Conservation (phyloP, 2,797 vertebrate species). For the Pseudochaenichthys georgianus region DNA sequence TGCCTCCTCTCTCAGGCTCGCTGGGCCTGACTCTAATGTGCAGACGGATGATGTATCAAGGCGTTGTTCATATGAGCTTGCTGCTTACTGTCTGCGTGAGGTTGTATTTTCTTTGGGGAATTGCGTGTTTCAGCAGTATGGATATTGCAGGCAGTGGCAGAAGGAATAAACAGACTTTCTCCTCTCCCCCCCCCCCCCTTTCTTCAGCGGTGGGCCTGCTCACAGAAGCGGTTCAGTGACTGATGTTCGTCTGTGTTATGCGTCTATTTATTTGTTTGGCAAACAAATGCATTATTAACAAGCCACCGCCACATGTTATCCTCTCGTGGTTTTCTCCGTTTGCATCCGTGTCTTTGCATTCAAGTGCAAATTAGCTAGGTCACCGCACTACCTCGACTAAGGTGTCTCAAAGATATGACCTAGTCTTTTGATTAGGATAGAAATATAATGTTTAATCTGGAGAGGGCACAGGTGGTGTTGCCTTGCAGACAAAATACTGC, state of each 20-base stretch:
- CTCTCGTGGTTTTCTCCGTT: constrained; percentile 58
- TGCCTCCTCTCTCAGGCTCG: constrained; percentile 62
- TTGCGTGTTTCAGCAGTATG: constrained; percentile 82
- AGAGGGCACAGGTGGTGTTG: constrained; percentile 58
- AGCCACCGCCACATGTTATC: constrained; percentile 72
- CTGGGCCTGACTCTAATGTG: constrained; percentile 72
- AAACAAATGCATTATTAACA: constrained; percentile 84
- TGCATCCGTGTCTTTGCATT: constrained; percentile 63
- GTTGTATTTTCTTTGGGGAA: constrained; percentile 79
- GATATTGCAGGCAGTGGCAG: constrained; percentile 80
- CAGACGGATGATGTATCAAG: constrained; percentile 78
- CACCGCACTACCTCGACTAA: constrained; percentile 34
- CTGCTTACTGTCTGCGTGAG: constrained; percentile 60
- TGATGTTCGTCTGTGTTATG: constrained; percentile 82
- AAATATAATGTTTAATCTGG: not conserved
- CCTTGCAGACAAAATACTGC: constrained; percentile 47
- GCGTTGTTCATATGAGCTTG: constrained; percentile 61
- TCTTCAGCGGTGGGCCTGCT: constrained; percentile 75
- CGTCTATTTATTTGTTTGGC: constrained; percentile 81
- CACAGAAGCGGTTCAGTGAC: constrained; percentile 77
- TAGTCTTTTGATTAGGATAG: constrained; percentile 4
- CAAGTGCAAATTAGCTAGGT: constrained; percentile 73
- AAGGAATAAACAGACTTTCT: constrained; percentile 82
- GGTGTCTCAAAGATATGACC: constrained; percentile 33
- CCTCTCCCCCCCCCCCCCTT: constrained; percentile 29